These are phyloP conservation scores for Watsonalla binaria DNA, from an alignment of 2,888 invertebrate species.

Conservation along the genomic window DNA sequence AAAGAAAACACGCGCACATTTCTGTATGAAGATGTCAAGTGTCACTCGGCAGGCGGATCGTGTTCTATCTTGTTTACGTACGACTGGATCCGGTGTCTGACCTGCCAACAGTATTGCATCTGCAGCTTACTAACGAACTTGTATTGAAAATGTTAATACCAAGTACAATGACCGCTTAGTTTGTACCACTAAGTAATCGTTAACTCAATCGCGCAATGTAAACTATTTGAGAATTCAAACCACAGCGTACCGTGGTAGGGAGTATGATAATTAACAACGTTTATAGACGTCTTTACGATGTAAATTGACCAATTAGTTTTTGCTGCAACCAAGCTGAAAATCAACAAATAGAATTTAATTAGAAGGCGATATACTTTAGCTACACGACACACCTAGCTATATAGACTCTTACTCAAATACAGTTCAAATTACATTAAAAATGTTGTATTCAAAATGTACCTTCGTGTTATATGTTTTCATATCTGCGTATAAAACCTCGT, in stretches of 20 bases:
- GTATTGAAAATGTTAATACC: background rate
- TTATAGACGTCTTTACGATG: background rate
- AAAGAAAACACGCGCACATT: conserved; percentile 1
- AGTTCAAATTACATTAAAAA: too few species aligned
- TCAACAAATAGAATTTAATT: too few species aligned
- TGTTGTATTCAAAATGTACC: too few species aligned
- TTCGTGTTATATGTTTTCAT: too few species aligned
- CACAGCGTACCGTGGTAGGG: background rate
- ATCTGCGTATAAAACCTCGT: background rate
- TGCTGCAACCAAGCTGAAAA: background rate
- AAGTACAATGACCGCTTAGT: background rate
- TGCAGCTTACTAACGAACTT: background rate
- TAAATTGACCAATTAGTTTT: background rate
- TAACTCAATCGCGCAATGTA: background rate
- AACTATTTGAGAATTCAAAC: background rate
- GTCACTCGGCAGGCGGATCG: conserved; percentile 1
- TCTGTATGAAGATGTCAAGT: conserved; percentile 1
- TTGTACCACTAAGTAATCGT: background rate
- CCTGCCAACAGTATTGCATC: background rate
- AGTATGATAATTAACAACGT: too few species aligned
- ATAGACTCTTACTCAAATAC: too few species aligned
- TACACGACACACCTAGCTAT: too few species aligned
- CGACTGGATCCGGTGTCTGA: conserved; percentile 1
- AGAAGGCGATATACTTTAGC: too few species aligned
- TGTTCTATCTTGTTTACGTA: conserved; percentile 3